Percentiles rank a stretch among this genome's conserved stretches.
These are phyloP conservation scores for Enteromius mattozi DNA, from an alignment of 2,797 vertebrate species.

Conservation along the genomic window DNA sequence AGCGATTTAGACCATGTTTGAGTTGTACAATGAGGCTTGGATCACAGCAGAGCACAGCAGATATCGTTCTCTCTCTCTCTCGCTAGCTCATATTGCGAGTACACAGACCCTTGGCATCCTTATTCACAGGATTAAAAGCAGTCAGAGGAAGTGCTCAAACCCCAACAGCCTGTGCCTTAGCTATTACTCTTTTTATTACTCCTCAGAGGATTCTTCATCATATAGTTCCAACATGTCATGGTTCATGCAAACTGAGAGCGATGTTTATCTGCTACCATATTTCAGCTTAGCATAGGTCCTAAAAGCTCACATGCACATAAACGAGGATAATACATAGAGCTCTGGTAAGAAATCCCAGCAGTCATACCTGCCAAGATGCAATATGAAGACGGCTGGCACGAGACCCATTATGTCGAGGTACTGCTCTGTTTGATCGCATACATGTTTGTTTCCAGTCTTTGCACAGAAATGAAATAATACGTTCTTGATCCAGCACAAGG, in stretches of 20 bases:
- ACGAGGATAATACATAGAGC: slow-evolving; percentile 13
- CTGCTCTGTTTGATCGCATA: slow-evolving; percentile 6
- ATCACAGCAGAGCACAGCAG: slow-evolving; percentile 66
- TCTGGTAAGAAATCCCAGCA: slow-evolving; percentile 17
- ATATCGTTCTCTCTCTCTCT: slow-evolving; percentile 67
- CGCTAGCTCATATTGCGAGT: slow-evolving; percentile 58
- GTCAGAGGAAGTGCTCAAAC: slow-evolving; percentile 61
- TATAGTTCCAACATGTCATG: slow-evolving; percentile 24
- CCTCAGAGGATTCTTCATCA: slow-evolving; percentile 25
- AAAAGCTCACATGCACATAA: slow-evolving; percentile 5
- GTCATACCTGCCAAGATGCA: slow-evolving; percentile 29
- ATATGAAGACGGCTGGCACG: slow-evolving; percentile 19
- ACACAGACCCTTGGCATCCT: slow-evolving; percentile 65
- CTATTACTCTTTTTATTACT: slow-evolving; percentile 36
- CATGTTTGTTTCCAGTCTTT: slow-evolving; percentile 12
- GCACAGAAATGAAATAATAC: slow-evolving; percentile 5
- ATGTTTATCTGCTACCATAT: slow-evolving; percentile 33
- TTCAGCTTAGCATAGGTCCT: slow-evolving; percentile 17
- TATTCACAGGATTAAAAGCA: slow-evolving; percentile 73
- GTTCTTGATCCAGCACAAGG: not conserved
- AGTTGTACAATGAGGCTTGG: slow-evolving; percentile 70
- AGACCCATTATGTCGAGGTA: slow-evolving; percentile 8
- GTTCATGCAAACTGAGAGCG: slow-evolving; percentile 24
- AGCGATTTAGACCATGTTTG: slow-evolving; percentile 70
- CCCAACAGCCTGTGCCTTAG: slow-evolving; percentile 63